These are phyloP conservation scores for Ispidina lecontei DNA, from an alignment of 2,797 vertebrate genomes.

Conservation along the genomic window DNA sequence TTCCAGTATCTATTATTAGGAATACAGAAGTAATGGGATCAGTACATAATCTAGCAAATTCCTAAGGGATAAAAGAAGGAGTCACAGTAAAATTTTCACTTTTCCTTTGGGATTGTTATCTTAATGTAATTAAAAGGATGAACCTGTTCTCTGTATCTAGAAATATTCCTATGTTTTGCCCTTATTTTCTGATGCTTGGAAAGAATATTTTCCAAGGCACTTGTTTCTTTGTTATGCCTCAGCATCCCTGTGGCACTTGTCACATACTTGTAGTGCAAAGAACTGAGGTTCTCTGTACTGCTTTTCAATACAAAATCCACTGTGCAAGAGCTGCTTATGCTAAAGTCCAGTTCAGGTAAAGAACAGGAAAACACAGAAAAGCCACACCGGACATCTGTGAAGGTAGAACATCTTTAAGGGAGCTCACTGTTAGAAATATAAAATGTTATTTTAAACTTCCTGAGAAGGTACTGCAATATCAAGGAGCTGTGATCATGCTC, in stretches of 20 bases:
- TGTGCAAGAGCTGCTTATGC: background rate
- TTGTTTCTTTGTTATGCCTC: background rate
- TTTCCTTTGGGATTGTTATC: background rate
- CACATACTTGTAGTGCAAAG: background rate
- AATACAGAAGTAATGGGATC: constrained; percentile 36
- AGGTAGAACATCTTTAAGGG: background rate
- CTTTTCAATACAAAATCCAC: background rate
- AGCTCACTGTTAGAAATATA: background rate
- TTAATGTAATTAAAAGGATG: background rate
- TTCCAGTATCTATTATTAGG: constrained; percentile 47
- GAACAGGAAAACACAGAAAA: background rate
- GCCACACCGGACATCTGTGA: background rate
- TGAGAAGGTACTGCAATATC: background rate
- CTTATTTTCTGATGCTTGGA: background rate
- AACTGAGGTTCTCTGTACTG: background rate
- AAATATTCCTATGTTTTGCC: background rate
- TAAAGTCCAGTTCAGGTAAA: background rate
- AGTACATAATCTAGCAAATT: constrained; percentile 8
- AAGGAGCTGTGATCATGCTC: background rate
- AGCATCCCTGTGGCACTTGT: background rate
- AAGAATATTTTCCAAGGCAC: background rate
- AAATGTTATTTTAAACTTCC: background rate
- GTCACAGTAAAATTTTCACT: background rate
- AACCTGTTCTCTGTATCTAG: background rate
- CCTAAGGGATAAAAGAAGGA: background rate